Conservation (phyloP, 2,113 vertebrate species). For the Sterna hirundo region DNA sequence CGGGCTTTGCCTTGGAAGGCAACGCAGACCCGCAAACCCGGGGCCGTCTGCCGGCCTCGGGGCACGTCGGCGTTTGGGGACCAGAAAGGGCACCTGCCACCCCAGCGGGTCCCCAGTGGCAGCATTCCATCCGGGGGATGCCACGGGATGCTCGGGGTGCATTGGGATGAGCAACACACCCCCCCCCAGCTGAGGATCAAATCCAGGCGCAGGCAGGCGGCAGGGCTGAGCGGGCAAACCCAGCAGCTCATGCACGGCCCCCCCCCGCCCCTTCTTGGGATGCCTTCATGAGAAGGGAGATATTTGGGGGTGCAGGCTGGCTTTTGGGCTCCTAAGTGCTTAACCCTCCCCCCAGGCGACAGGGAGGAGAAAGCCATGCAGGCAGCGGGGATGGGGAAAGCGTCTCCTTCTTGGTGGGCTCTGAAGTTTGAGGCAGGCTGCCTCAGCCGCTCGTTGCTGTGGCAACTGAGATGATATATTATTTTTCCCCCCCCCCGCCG, state of each 20-base stretch:
- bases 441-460: background rate
- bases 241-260: background rate
- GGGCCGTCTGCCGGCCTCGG: background rate
- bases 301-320: background rate
- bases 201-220: background rate
- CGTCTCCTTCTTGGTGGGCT: background rate
- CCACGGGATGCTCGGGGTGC: background rate
- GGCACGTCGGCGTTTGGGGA: accelerated
- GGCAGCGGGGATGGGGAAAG: background rate
- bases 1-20: background rate
- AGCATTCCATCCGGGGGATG: background rate
- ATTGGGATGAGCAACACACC: background rate
- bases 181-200: background rate
- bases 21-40: background rate
- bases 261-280: background rate
- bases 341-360: background rate
- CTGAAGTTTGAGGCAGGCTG: background rate
- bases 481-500: accelerated
- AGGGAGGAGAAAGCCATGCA: background rate
- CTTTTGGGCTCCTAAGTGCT: background rate
- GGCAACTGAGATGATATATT: background rate
- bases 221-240: background rate
- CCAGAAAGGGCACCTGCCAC: background rate
- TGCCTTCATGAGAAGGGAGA: background rate
- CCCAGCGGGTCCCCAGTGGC: background rate